Base-by-base conservation (phyloP, 1,140 invertebrate species). In the Cheumatopsyche charites region DNA sequence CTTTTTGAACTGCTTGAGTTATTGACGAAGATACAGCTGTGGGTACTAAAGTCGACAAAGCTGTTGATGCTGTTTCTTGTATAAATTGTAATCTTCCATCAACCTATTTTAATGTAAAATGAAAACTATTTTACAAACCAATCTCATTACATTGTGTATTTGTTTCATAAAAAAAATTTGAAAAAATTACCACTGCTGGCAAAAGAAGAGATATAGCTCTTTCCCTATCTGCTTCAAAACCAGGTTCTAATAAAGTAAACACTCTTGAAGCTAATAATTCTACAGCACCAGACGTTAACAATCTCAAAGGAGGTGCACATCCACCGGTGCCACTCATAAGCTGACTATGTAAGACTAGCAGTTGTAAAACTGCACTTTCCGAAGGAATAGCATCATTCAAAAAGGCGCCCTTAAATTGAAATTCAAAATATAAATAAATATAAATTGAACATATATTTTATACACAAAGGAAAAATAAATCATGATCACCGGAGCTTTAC, bases 331-430 rank as follows among this genome's bases (percentile, higher is more conserved):
- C 77, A 67, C 79, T 83, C 72, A 84, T 83, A 9, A 82, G 76
- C 69, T 82, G 81, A 73, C 80, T 80, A 75, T 84, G 82, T 5
- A 78, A 79, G 0, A 78, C 77, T 7, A 91, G 84, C 1, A 89
- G 85, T 25, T 86, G 86, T 70, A 90, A 82, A 6, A 94, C 87
- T 73, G 92, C 93, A 77, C 89, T 93, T 79, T 95, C 93, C 0
- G 90, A 89, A 21, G 93, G 93, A 74, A 95, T 90, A 5, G 93
- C 89, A 78, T 95, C 92, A 75, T 88, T 90, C 15, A 89, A 86
- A 78, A 90, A 92, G 4, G 88, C 88, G 49, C 87, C 88, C 91
- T 93, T 79, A 43, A 85, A 85, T 52, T 63, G 67, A 71, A 78
- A 76, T 11, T 62, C 3, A 61, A 26, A 25, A 19, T 67, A 43